Evolutionary conservation across 2,113 vertebrate species (phyloP), one percentile per base, ranked within the genome.

Genomic region (Capra hircus): DNA sequence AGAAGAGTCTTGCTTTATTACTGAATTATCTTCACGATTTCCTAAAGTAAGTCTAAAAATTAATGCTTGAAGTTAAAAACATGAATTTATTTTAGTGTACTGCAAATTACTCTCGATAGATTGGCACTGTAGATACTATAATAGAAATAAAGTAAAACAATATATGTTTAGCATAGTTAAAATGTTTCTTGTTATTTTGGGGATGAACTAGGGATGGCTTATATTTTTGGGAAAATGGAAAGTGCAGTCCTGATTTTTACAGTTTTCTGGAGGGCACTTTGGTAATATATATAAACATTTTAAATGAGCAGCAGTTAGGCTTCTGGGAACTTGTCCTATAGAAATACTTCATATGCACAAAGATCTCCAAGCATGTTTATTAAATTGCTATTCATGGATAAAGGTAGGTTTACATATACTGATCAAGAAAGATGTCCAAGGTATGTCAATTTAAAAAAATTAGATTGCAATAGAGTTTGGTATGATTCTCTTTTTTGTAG

Each of bases 11-110:
- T 96, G 99, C 99, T 40, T 98, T 99, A 98, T 99, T 99, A 95
- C 99, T 99, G 83, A 99, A 99, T 98, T 99, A 99, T 97, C 98
- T 99, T 97, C 99, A 99, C 90, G 99, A 99, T 98, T 99, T 99
- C 98, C 99, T 99, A 71, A 99, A 99, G 99, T 99, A 98, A 99
- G 99, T 99, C 78, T 23, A 2, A 15, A 21, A 6, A 33, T 84
- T 12, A 81, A 1, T 40, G 28, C 27, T 80, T 91, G 45, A 50
- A 15, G n/a, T 87, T 27, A 62, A 1, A 87, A 88, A 23, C 13
- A 3, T 17, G 88, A 53, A 17, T 89, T 88, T 77, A 50, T 43
- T 1, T 23, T 23, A 13, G 3, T 74, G 21, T 50, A 36, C 23
- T 59, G 74, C 74, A 45, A 67, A 27, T 62, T 50, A 25, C 12